Base-by-base conservation (phyloP, 2,888 invertebrate species). In the Lasius fuliginosus region DNA sequence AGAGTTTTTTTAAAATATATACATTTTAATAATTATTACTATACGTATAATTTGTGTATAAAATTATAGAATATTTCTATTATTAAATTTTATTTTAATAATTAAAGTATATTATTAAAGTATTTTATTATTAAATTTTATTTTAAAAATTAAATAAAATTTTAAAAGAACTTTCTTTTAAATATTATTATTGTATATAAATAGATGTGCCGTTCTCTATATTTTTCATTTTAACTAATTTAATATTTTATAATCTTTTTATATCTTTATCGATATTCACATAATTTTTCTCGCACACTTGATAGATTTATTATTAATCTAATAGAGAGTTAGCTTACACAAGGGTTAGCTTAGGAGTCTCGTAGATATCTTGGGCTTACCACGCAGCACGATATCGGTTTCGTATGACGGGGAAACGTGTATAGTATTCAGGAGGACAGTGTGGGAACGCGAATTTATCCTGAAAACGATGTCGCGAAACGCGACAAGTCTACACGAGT, bases 381-480 rank as follows among this genome's bases (percentile, higher is more conserved):
- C 65, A 58, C 75, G 33, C 64, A 64, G 60, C 65, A 69, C 71
- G 76, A 73, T 30, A 30, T 46, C 46, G 81, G 82, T 82, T 73
- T 82, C 62, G 56, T 75, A 67, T 60, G 33, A 56, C 23, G 36
- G 60, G 73, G 15, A 65, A 65, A 58, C 58, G 73, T 79, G 53
- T 53, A 53, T 53, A 67, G 75, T 77, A 82, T 83, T 84, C 77
- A 81, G 36, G 60, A 18, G 81, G 76, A 81, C 68, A 71, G 56
- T 42, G 65, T 68, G 81, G 85, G 87, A 85, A 85, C 79, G 77
- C 58, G 77, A 58, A 9, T 85, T 89, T 83, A 84, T 82, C 74
- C 89, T 89, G 86, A 87, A 89, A 89, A 85, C 58, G 74, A 68
- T 75, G 86, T 82, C 86, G 36, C 82, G 79, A 86, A 71, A 83